Evolutionary conservation across 2,113 vertebrate genomes (phyloP).

Genomic region (Dermatemys mawii): DNA sequence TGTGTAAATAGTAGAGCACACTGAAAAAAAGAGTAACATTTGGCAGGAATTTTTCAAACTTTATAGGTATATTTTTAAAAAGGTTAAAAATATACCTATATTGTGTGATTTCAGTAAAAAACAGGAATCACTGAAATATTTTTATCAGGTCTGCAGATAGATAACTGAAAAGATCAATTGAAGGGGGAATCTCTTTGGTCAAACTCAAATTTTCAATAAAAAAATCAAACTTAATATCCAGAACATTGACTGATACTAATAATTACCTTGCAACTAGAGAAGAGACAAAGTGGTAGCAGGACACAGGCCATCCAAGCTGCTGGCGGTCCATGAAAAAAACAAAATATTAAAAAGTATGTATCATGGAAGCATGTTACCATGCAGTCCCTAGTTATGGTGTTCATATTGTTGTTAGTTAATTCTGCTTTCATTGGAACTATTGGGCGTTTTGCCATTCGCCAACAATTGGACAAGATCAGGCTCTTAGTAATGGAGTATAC

Average conservation of each 20-base stretch:
- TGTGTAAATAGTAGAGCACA: not conserved
- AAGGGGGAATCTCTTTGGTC: not conserved
- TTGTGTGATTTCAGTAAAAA: not conserved
- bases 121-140: not conserved
- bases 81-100: not conserved
- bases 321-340: not conserved
- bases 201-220: not conserved
- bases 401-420: constrained; percentile 11
- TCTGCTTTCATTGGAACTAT: constrained; percentile 29
- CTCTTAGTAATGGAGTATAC: not conserved
- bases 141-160: not conserved
- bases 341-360: not conserved
- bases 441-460: not conserved
- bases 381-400: constrained; percentile 29
- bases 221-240: no score
- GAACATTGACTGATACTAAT: no score
- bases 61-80: no score
- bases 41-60: not conserved
- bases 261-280: not conserved
- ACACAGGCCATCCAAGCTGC: not conserved
- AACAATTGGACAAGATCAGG: not conserved
- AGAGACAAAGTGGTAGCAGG: not conserved
- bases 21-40: not conserved
- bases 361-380: not conserved
- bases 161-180: not conserved